A percentile compares a stretch with the other conserved stretches of the same genome.
Evolutionary conservation across 1,140 invertebrate species (phyloP).

Genomic region (Saccostrea echinata): DNA sequence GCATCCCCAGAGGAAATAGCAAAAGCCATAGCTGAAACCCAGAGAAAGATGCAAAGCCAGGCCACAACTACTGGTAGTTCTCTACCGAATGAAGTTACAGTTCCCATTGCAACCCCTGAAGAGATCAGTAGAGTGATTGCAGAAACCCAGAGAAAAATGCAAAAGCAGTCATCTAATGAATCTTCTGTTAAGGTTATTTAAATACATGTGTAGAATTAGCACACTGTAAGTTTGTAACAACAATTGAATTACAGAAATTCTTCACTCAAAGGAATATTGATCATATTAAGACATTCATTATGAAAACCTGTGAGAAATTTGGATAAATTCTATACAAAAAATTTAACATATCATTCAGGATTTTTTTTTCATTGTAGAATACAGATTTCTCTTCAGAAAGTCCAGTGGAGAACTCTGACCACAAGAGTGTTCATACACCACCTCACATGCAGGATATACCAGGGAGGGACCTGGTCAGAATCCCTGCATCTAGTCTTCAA

Average conservation of each 20-base stretch:
- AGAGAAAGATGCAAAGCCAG: background rate
- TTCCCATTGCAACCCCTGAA: background rate
- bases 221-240: too few species aligned
- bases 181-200: constrained; percentile 2
- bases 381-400: background rate
- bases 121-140: constrained; percentile 13
- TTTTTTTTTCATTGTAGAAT: background rate
- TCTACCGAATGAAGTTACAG: background rate
- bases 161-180: background rate
- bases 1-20: constrained; percentile 41
- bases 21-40: constrained; percentile 31
- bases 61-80: background rate
- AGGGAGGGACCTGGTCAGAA: background rate
- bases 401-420: background rate
- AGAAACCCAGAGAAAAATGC: background rate
- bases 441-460: background rate
- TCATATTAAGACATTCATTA: background rate
- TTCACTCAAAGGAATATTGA: background rate
- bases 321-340: background rate
- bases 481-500: background rate
- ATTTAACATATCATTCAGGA: background rate
- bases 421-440: background rate
- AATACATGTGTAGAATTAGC: background rate
- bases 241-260: too few species aligned
- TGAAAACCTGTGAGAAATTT: background rate